These are phyloP conservation scores for Leptinotarsa juncta DNA, from an alignment of 2,888 invertebrate genomes.

Conservation along the genomic window DNA sequence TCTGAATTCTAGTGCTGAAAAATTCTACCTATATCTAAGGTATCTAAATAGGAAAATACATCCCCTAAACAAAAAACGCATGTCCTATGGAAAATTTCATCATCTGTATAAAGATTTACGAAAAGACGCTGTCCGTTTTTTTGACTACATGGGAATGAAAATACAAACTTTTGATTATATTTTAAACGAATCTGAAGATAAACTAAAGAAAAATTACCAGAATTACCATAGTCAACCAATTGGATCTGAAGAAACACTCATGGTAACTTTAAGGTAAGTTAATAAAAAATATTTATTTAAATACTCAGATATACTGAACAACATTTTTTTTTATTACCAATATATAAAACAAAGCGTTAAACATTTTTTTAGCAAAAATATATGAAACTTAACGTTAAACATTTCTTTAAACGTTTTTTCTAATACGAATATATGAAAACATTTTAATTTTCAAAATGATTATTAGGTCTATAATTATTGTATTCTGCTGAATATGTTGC, in stretches of 20 bases:
- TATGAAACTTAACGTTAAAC: not conserved
- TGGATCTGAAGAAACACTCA: constrained; percentile 22
- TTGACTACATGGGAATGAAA: constrained; percentile 17
- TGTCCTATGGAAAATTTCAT: constrained; percentile 17
- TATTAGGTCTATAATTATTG: not conserved
- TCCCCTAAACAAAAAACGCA: constrained; percentile 1
- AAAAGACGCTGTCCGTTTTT: constrained; percentile 13
- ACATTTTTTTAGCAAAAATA: not conserved
- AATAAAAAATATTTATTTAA: constrained; percentile 12
- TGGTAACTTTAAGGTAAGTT: constrained; percentile 29
- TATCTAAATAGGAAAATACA: not conserved
- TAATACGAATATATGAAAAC: not conserved
- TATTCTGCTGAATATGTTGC: not conserved
- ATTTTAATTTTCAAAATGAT: not conserved
- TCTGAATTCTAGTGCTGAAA: constrained; percentile 16
- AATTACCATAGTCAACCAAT: constrained; percentile 30
- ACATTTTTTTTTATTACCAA: constrained; percentile 1
- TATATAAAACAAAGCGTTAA: not conserved
- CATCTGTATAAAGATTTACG: constrained; percentile 8
- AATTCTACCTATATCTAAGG: constrained; percentile 12
- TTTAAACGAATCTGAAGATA: constrained; percentile 4
- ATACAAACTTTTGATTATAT: constrained; percentile 23
- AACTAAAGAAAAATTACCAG: constrained; percentile 18
- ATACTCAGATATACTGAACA: not conserved
- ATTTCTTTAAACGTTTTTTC: not conserved